Conservation (phyloP, 2,113 vertebrate genomes). For the Pitta sordida region DNA sequence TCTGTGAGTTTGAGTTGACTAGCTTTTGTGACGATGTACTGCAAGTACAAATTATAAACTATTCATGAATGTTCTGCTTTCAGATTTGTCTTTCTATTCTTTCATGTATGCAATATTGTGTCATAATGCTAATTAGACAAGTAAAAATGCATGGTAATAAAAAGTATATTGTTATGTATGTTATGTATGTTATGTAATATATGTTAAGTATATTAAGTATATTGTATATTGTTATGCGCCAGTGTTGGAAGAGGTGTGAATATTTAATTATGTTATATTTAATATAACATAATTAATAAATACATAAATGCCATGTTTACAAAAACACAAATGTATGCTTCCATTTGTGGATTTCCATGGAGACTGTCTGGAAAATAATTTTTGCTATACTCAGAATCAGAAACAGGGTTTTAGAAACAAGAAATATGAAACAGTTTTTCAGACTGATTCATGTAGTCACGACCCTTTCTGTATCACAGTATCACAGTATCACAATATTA, state of each 20-base stretch:
- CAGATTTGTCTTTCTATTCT: neutral
- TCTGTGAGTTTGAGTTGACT: neutral
- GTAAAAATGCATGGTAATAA: neutral
- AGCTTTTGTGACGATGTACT: neutral
- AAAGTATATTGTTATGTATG: neutral
- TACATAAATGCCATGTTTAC: neutral
- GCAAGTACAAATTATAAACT: neutral
- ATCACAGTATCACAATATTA: no score
- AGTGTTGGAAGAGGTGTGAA: neutral
- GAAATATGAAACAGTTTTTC: neutral
- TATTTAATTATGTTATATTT: no score
- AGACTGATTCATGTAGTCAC: neutral
- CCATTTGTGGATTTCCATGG: neutral
- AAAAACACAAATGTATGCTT: neutral
- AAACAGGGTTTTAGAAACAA: neutral
- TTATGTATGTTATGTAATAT: no score
- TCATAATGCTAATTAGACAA: neutral
- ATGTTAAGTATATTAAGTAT: neutral
- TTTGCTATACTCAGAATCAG: neutral
- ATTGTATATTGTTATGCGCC: neutral
- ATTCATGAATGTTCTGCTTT: accelerated
- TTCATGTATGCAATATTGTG: neutral
- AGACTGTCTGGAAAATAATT: neutral
- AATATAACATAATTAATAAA: slow-evolving; percentile 7
- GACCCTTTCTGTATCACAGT: neutral